A percentile compares a stretch with the other conserved stretches of the same genome.
These are phyloP conservation scores for Eremophila alpestris DNA, from an alignment of 2,797 vertebrate species.

Conservation along the genomic window DNA sequence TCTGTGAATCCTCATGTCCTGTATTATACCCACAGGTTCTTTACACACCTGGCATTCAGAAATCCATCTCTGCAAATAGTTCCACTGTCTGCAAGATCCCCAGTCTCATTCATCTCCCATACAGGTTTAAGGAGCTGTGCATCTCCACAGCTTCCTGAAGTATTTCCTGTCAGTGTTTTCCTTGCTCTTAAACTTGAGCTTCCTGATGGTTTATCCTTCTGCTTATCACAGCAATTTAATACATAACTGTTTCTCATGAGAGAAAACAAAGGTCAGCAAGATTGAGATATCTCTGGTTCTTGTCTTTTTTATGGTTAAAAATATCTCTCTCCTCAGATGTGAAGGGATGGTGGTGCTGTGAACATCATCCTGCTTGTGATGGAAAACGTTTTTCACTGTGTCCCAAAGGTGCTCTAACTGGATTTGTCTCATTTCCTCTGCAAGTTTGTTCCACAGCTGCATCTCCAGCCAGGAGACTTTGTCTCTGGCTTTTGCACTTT, in stretches of 20 bases:
- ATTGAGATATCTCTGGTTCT: background rate
- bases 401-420: conserved; percentile 52
- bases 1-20: background rate
- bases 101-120: background rate
- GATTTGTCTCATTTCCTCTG: conserved; percentile 63
- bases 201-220: conserved; percentile 15
- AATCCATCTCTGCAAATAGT: background rate
- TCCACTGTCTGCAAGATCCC: background rate
- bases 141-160: background rate
- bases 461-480: background rate
- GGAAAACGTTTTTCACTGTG: conserved; percentile 26
- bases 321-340: background rate
- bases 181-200: background rate
- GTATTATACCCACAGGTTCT: background rate
- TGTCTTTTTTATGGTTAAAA: background rate
- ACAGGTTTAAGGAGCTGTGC: background rate
- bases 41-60: background rate
- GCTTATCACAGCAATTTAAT: background rate
- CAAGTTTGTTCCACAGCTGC: conserved; percentile 39
- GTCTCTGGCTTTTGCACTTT: background rate
- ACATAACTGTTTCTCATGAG: background rate
- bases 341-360: background rate
- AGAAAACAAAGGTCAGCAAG: background rate
- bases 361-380: conserved; percentile 9
- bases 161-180: background rate